A percentile compares a stretch with the other conserved stretches of the same genome.
phyloP scores from a whole-genome alignment of 1,140 invertebrate species.

The Carcinoscorpius rotundicauda region DNA sequence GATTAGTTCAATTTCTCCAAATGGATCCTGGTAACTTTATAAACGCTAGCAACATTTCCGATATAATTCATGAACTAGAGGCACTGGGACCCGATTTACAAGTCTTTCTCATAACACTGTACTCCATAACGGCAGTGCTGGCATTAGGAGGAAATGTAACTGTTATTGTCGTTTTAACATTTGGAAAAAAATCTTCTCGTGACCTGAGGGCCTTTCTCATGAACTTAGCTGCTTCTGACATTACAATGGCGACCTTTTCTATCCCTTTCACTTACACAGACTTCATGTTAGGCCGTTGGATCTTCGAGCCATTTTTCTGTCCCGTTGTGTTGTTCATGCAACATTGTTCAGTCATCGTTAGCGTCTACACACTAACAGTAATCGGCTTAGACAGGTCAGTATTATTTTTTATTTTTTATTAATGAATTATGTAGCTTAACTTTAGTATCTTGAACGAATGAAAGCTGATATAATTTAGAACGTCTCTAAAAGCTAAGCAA shows the following conservation, averaged over 20 bases:
- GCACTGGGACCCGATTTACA: conserved; percentile 23
- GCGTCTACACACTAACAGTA: conserved; percentile 35
- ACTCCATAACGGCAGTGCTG: conserved; percentile 31
- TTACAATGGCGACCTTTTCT: conserved; percentile 36
- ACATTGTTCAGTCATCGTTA: conserved; percentile 33
- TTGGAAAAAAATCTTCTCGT: conserved; percentile 30
- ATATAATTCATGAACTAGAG: conserved; percentile 4
- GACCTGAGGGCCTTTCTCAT: conserved; percentile 34
- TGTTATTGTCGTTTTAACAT: conserved; percentile 32
- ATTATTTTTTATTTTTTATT: neutral
- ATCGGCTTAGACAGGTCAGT: conserved; percentile 37
- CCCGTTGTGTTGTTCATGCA: conserved; percentile 35
- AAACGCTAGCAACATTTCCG: too few relatives aligned
- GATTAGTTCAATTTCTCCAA: too few relatives aligned
- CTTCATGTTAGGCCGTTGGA: conserved; percentile 35
- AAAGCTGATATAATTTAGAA: too few relatives aligned
- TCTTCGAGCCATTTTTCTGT: conserved; percentile 33
- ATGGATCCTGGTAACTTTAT: too few relatives aligned
- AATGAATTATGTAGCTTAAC: too few relatives aligned
- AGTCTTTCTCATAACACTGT: conserved; percentile 30
- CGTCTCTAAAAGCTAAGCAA: too few relatives aligned
- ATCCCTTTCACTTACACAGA: conserved; percentile 38
- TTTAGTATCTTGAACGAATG: too few relatives aligned
- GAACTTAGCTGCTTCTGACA: conserved; percentile 34
- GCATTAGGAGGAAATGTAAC: conserved; percentile 31